Conservation (phyloP, 1,140 invertebrate species). For the Habropoda laboriosa region DNA sequence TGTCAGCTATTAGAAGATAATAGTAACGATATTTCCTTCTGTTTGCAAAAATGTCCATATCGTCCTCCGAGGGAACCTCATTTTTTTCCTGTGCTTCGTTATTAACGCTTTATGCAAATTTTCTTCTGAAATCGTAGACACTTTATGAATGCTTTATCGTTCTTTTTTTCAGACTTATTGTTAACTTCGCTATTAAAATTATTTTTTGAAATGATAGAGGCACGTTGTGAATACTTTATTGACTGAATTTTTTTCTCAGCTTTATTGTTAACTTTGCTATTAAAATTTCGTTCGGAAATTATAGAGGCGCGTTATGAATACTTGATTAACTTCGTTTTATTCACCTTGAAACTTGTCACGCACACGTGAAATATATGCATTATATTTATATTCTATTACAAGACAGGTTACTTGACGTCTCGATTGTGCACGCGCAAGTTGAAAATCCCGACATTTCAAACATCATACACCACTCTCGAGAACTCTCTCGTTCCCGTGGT, state of each 20-base stretch:
- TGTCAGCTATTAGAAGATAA: neutral
- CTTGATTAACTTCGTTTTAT: neutral
- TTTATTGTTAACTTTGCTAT: too few relatives aligned
- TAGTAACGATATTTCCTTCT: neutral
- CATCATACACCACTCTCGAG: neutral
- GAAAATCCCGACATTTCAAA: neutral
- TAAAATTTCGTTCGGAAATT: too few relatives aligned
- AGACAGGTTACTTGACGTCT: neutral
- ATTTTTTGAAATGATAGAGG: too few relatives aligned
- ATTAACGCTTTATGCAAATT: neutral
- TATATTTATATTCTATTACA: too few relatives aligned
- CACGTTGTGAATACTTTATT: too few relatives aligned
- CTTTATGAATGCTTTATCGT: too few relatives aligned
- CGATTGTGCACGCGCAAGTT: neutral
- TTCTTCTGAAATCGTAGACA: neutral
- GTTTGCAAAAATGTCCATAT: neutral
- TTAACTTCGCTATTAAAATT: too few relatives aligned
- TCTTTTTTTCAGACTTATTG: too few relatives aligned
- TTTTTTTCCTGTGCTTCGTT: neutral
- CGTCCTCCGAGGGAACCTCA: too few relatives aligned
- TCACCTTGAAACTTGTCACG: neutral
- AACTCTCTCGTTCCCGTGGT: neutral
- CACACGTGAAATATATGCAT: too few relatives aligned
- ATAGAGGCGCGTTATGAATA: too few relatives aligned
- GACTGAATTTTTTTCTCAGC: too few relatives aligned